Percentiles rank a stretch among this genome's conserved stretches.
phyloP scores from a whole-genome alignment of 2,797 vertebrate species.

The Chrysocyon brachyurus region DNA sequence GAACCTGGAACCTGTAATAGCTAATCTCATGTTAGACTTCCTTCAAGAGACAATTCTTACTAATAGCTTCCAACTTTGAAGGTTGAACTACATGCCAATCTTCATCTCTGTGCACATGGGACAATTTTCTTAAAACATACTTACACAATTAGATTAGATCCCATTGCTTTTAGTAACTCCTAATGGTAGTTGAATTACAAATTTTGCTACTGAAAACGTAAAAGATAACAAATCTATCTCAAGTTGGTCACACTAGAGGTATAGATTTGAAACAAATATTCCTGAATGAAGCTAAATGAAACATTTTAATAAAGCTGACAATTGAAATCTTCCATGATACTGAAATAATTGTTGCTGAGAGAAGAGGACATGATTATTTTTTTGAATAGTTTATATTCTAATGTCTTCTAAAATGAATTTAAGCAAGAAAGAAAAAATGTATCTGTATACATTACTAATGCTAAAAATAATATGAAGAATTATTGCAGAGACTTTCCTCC shows the following conservation, averaged over 20 bases:
- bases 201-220: constrained; percentile 16
- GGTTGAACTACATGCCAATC: neutral
- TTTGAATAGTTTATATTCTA: neutral
- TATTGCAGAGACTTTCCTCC: neutral
- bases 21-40: constrained; percentile 16
- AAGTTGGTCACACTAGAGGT: neutral
- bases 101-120: neutral
- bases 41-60: neutral
- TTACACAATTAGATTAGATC: neutral
- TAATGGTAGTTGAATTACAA: neutral
- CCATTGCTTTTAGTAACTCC: neutral
- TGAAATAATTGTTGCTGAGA: constrained; percentile 2
- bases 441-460: neutral
- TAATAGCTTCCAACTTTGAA: neutral
- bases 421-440: neutral
- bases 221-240: constrained; percentile 5
- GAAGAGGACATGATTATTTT: neutral
- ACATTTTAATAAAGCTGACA: constrained; percentile 28
- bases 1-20: neutral
- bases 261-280: constrained; percentile 10
- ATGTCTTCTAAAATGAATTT: constrained; percentile 27
- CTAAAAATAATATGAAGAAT: constrained; percentile 8
- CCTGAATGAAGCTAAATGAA: neutral
- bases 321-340: neutral
- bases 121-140: neutral